Evolutionary conservation across 2,113 vertebrate species (phyloP), one percentile per base, ranked within the genome.

Genomic region (Himantopus leucocephalus): DNA sequence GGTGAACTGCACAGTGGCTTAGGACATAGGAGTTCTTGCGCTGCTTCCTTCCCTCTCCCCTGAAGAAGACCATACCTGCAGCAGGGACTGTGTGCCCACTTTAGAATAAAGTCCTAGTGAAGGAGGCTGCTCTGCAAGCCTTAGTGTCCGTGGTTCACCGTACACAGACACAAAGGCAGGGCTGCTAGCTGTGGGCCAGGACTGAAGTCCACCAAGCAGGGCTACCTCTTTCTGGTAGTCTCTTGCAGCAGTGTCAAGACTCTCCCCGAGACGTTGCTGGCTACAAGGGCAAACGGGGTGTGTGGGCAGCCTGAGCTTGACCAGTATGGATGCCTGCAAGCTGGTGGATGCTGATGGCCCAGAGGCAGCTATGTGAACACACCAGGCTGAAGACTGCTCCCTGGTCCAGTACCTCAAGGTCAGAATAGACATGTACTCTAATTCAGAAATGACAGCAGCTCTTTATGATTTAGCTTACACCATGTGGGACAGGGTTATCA

Each of bases 271-370:
- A 26, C 0, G 0, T 16, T 66, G 20, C 27, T 80, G 53, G 37
- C 81, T 78, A 21, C 26, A 41, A 82, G 90, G 37, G 23, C 55
- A 70, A 91, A 50, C 0, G 0, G 13, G 26, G 8, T 19, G 5
- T 24, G 21, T 13, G 34, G 56, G 56, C 67, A 75, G 60, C 45
- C 55, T 43, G 47, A 72, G 48, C 35, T 34, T 1, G 0, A 30
- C 37, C 12, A 58, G 30, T 0, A 0, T 19, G 23, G 70, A 29
- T 56, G n/a, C 63, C 68, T 1, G 0, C 23, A 50, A 55, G 41
- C 37, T 48, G n/a, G 12, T 56, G 32, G 60, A 37, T 83, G 77
- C 53, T 62, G 59, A 12, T 39, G 53, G 60, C 19, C 22, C 50
- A 37, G 72, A 14, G 48, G 30, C 82, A 67, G 56, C 52, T 67